These are phyloP conservation scores for Mactromeris polynyma DNA, from an alignment of 2,888 invertebrate species.

Conservation along the genomic window DNA sequence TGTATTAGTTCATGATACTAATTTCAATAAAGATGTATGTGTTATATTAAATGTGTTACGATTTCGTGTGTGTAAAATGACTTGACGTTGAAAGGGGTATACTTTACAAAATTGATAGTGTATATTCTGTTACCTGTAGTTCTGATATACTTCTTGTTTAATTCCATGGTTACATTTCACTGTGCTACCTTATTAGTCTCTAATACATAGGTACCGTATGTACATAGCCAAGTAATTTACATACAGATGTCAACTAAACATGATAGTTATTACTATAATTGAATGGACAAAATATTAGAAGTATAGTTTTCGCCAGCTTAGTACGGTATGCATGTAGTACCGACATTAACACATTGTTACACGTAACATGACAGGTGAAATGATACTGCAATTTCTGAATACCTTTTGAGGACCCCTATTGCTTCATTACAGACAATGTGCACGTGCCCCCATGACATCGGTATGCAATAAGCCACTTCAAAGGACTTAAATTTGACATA, in stretches of 20 bases:
- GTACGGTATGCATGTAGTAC: not conserved
- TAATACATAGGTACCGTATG: not conserved
- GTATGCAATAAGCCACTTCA: conserved; percentile 13
- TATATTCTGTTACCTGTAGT: too few species aligned
- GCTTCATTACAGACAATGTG: not conserved
- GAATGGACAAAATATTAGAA: not conserved
- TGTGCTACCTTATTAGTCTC: too few species aligned
- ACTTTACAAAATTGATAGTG: too few species aligned
- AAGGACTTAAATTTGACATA: not conserved
- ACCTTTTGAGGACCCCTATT: not conserved
- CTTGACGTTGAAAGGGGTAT: too few species aligned
- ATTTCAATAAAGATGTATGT: too few species aligned
- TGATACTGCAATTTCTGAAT: not conserved
- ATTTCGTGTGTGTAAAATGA: too few species aligned
- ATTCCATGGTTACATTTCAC: too few species aligned
- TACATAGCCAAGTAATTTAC: not conserved
- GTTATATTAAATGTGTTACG: too few species aligned
- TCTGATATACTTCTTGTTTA: too few species aligned
- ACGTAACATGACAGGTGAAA: not conserved
- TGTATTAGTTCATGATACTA: too few species aligned
- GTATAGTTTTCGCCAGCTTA: not conserved
- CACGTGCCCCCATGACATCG: not conserved
- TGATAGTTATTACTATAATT: too few species aligned
- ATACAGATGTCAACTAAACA: not conserved
- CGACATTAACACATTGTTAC: not conserved